Evolutionary conservation across 2,113 vertebrate species (phyloP).

Genomic region (Scartelaos histophorus): DNA sequence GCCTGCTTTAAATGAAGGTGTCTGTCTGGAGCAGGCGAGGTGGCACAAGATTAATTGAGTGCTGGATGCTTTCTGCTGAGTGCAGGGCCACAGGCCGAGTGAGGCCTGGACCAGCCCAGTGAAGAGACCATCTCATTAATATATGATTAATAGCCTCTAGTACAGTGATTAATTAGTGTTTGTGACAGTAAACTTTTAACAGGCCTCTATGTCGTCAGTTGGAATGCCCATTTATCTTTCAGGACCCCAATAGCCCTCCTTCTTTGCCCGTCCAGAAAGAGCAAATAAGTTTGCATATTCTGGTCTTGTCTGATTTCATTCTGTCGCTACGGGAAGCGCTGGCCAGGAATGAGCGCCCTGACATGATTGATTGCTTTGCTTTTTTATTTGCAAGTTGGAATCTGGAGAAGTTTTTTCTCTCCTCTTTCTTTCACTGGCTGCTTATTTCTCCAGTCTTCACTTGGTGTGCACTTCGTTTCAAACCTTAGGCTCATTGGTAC

Average conservation of each 20-base stretch:
- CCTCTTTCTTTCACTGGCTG: constrained; percentile 22
- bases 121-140: constrained; percentile 86
- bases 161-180: constrained; percentile 87
- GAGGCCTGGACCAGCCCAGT: constrained; percentile 71
- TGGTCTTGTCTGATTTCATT: constrained; percentile 86
- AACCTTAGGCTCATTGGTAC: constrained; percentile 75
- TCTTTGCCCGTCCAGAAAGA: constrained; percentile 46
- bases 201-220: constrained; percentile 63
- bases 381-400: constrained; percentile 89
- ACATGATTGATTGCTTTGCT: constrained; percentile 90
- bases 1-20: constrained; percentile 74
- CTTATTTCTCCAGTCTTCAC: constrained; percentile 22
- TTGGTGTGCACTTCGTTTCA: constrained; percentile 58
- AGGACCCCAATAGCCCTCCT: constrained; percentile 20
- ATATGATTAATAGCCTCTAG: constrained; percentile 84
- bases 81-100: constrained; percentile 59
- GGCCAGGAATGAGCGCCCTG: constrained; percentile 78
- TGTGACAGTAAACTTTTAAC: constrained; percentile 82
- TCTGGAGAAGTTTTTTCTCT: constrained; percentile 74
- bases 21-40: constrained; percentile 60
- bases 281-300: constrained; percentile 84
- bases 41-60: constrained; percentile 83
- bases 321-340: constrained; percentile 78
- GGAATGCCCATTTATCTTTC: constrained; percentile 74
- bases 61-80: constrained; percentile 73